A percentile compares a stretch with the other conserved stretches of the same genome.
Evolutionary conservation across 2,797 vertebrate genomes (phyloP).

Genomic region (Ara ararauna): DNA sequence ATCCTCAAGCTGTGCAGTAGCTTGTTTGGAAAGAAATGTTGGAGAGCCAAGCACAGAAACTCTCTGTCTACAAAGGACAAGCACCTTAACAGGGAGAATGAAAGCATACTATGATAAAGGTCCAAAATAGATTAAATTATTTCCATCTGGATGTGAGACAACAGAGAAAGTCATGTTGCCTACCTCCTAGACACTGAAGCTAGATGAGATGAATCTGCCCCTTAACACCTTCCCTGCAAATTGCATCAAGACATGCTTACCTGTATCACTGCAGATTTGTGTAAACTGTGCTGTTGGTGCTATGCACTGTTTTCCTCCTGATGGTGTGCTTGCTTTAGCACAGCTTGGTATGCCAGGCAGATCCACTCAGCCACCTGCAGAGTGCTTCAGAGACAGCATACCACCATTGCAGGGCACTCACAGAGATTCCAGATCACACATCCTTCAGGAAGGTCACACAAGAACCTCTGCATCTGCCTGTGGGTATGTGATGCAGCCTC

Average conservation of each 20-base stretch:
- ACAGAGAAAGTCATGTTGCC: background rate
- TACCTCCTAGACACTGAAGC: background rate
- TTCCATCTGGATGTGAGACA: background rate
- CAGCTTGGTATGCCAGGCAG: background rate
- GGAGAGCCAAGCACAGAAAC: background rate
- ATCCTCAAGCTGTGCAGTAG: background rate
- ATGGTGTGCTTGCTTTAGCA: background rate
- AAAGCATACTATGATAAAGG: background rate
- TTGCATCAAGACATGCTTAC: background rate
- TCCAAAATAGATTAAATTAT: background rate
- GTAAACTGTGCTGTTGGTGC: background rate
- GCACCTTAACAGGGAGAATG: background rate
- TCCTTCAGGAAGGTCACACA: too few relatives aligned
- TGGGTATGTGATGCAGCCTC: rapidly evolving
- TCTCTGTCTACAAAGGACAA: background rate
- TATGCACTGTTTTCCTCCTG: background rate
- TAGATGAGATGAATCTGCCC: background rate
- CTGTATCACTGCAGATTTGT: background rate
- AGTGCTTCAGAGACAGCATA: background rate
- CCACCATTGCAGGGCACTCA: background rate
- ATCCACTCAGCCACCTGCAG: background rate
- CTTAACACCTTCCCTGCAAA: background rate
- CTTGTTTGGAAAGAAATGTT: background rate
- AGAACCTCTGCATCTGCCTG: background rate
- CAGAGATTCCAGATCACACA: background rate